Base-by-base conservation (phyloP, 2,113 vertebrate genomes). In the Pollachius pollachius region DNA sequence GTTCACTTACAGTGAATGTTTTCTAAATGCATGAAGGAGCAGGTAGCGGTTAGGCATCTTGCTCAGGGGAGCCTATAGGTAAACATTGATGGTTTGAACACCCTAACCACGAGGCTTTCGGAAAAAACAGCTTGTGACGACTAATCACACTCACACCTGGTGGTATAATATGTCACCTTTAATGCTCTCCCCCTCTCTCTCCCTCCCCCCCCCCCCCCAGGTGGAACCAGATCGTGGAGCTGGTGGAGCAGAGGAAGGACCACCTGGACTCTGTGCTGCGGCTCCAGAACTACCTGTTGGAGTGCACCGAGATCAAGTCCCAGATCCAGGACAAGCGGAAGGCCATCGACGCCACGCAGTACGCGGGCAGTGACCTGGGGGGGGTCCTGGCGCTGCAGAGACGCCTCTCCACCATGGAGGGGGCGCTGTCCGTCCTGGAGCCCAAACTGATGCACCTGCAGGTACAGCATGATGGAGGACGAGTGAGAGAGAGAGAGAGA, bases 211-310 rank as follows among this genome's bases (percentile, higher is more conserved):
- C 18, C 30, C 62, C 7, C 23, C 18, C 52, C 83, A 99, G 97
- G 87, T 99, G 97, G 97, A 98, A 97, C 85, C 90, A 91, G n/a
- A 97, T 99, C 2, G 95, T 98, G 77, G 95, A 96, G 82, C 85
- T 99, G 86, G 96, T 98, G 21, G 95, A 98, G 71, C 84, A 72
- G 66, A 97, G 95, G 87, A 99, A 99, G 66, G 87, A 86, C 17
- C 94, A 95, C 41, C 79, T 97, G 3, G 89, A 90, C 81, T 93
- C 94, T 0, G 92, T 95, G 69, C 81, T 96, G 9, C 90, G 92
- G 13, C 92, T 99, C 79, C 97, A 99, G 90, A 99, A 97, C 87
- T 97, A 97, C 76, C 91, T 96, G 1, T 89, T 99, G 85, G 96
- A 99, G 76, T 97, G 95, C 23, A 56, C 81, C 0, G 97, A 99